Evolutionary conservation across 2,888 invertebrate species (phyloP), one percentile per base, ranked within the genome.

Genomic region (Aproaerema taeniolella): DNA sequence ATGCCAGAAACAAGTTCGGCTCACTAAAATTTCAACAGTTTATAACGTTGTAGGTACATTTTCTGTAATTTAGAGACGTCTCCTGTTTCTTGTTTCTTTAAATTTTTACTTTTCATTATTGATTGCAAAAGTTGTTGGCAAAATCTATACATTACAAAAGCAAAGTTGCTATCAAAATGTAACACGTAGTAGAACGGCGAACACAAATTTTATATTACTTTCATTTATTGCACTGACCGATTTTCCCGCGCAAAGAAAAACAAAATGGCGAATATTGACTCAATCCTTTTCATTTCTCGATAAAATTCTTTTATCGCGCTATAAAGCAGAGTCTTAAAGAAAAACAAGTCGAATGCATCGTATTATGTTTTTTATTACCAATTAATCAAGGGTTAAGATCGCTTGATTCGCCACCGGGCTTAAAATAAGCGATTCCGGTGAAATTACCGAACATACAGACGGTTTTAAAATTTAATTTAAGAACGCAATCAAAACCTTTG

Each of bases 391-490:
- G 58, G 50, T 50, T 60, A 68, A 64, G 55, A 63, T 66, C 49
- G 58, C 48, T 48, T 60, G 61, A 58, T 60, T 53, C 55, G 57
- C 50, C 50, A 47, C 53, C 53, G 53, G 52, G 62, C 62, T 59
- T 57, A 61, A 76, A 74, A 74, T 70, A 67, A 69, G 66, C 62
- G 51, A 59, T 41, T 43, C 43, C 16, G 29, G 51, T 55, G 54
- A 58, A 61, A 66, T 69, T 59, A 60, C 50, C 54, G 59, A 62
- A 63, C 76, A 69, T 71, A 75, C 64, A 75, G 78, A 75, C 67
- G 72, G 75, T 71, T 76, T 77, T 62, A 71, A 73, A 78, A 77
- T 70, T 75, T 78, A 76, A 82, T 70, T 76, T 79, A 75, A 82
- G 71, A 66, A 67, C 53, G 77, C 67, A 73, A 76, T 80, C 73